phyloP scores from a whole-genome alignment of 2,113 vertebrate species.

The Channa maculata region DNA sequence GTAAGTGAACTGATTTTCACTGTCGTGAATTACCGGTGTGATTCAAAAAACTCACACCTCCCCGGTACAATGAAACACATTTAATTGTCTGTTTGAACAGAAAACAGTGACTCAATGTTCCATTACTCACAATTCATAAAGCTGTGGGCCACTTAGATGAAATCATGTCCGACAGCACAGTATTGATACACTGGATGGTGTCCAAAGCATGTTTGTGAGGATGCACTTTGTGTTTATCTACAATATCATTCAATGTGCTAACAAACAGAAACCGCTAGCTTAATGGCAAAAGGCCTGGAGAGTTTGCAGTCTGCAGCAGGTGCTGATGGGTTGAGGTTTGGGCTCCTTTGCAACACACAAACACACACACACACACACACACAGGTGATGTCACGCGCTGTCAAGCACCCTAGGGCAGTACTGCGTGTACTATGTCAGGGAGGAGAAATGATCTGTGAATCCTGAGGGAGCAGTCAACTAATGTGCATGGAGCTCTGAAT shows the following conservation, averaged over 20 bases:
- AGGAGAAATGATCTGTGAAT: conserved; percentile 82
- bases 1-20: conserved; percentile 5
- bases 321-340: conserved; percentile 53
- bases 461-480: conserved; percentile 75
- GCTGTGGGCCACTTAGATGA: conserved; percentile 1
- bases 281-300: conserved; percentile 37
- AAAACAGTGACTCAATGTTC: background rate
- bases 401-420: conserved; percentile 68
- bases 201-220: conserved; percentile 23
- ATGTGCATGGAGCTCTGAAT: conserved; percentile 74
- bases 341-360: conserved; percentile 34
- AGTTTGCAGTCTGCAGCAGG: conserved; percentile 52
- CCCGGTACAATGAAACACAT: conserved; percentile 13
- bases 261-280: conserved; percentile 36
- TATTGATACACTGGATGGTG: background rate
- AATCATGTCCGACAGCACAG: background rate
- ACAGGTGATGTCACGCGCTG: conserved; percentile 58
- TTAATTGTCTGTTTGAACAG: background rate
- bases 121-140: background rate
- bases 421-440: conserved; percentile 76
- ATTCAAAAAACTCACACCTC: conserved; percentile 6
- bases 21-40: conserved; percentile 6
- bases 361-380: conserved; percentile 36
- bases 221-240: conserved; percentile 33
- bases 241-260: conserved; percentile 28